Evolutionary conservation across 1,140 invertebrate genomes (phyloP), one percentile per base, ranked within the genome.

Genomic region (Asbolus verrucosus): DNA sequence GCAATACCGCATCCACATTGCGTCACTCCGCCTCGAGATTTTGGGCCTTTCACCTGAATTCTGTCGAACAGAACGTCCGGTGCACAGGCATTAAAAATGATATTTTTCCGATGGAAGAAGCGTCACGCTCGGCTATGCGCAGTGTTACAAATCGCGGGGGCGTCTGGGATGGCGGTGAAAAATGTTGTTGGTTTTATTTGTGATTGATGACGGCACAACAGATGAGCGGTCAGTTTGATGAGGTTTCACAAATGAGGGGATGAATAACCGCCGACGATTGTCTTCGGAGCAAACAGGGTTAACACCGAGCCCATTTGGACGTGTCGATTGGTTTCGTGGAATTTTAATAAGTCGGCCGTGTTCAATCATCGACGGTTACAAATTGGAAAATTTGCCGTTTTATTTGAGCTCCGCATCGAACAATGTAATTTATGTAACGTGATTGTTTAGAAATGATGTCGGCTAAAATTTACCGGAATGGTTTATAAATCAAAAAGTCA

Each of bases 361-460:
- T 54, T 54, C 21, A 27, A 54, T 54, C 46, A 54, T 54, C 21
- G 33, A 11, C 33, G 33, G 33, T 36, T 36, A 21, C 21, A n/a
- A n/a, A n/a, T n/a, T n/a, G n/a, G n/a, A n/a, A 54, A 54, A 54
- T 27, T 54, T 27, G 21, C 14, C 21, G 46, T 27, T 54, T 54
- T 8, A 54, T 54, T 54, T 54, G 19, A 19, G 9, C 9, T 54
- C 21, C 27, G 46, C 27, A 54, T 2, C 27, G 21, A n/a, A 54
- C n/a, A 5, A 13, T 54, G 46, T 54, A 54, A 54, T 54, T 54
- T 54, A 54, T 27, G 46, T 54, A 27, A 54, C 46, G 33, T n/a
- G 6, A 36, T 36, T 36, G 33, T 36, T 36, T 36, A 2, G 33
- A n/a, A 36, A 11, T n/a, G 33, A 36, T 11, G 33, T 36, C 27